Evolutionary conservation across 2,797 vertebrate genomes (phyloP), one percentile per base, ranked within the genome.

Genomic region (Enteromius argenteus): DNA sequence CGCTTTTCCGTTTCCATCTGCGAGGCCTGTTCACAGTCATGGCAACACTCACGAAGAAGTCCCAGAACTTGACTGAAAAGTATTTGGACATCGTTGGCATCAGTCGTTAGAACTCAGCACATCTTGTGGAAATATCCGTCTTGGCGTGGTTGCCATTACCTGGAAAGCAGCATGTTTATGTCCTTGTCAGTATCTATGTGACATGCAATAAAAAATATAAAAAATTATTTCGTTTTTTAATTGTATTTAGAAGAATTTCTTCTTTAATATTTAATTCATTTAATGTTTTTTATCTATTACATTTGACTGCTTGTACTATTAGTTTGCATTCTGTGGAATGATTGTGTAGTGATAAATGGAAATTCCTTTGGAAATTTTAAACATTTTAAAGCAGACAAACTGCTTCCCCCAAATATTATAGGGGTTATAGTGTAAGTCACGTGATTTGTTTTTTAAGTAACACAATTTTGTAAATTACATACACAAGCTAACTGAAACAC

Each of bases 1-100:
- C 92, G 0, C 90, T 96, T 19, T 95, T 98, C 8, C 93, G 91
- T 69, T 95, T 96, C 84, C 97, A 98, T 3, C 92, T 97, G 56
- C 92, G 27, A 0, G 96, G 96, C 35, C 93, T 99, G 80, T 96
- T 96, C 87, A 94, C 92, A 6, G 92, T 98, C 86, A 95, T 98
- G 79, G 93, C 90, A 0, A 88, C 92, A 66, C 95, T 98, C 32
- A 97, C 95, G 68, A 92, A 92, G 88, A 95, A 93, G 91, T 96
- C 95, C 1, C 94, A 95, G 0, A 92, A 90, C 21, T 91, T 99
- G 68, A 98, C 96, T 0, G 91, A 93, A 8, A 96, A 94, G 89
- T 98, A 99, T 89, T 94, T 96, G 93, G 95, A 97, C 88, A 95
- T 97, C 46, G 92, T 96, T 0, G 96, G 96, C 73, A 78, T 90